Base-by-base conservation (phyloP, 1,140 invertebrate genomes). In the Lepidotrigona ventralis region DNA sequence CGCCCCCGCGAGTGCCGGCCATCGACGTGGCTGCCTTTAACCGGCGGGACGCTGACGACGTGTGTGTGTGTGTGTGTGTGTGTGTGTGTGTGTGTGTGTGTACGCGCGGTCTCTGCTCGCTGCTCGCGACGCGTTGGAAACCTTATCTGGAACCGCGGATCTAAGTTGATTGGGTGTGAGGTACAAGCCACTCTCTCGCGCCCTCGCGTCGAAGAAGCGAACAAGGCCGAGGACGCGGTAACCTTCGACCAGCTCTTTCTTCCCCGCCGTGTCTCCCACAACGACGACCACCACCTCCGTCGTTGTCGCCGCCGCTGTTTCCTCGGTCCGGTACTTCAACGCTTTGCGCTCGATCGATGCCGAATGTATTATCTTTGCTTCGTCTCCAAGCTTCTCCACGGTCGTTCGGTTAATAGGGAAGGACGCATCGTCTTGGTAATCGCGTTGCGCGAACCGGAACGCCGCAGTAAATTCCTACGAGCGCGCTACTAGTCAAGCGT, bases 101-200 rank as follows among this genome's bases (percentile, higher is more conserved):
- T 81, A 68, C 46, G 70, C 56, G 68, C 69, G 68, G 33, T n/a
- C 63, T 63, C n/a, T 39, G 8, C 6, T 26, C 53, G 63, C n/a
- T 39, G 8, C 6, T 26, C 53, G 63, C 63, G 51, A 39, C 17
- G 33, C 68, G 53, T 60, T 75, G 73, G 56, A 39, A 23, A 60
- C 77, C 90, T 93, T 93, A 93, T 93, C 93, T 93, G 89, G 88
- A 90, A 86, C 88, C 90, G 88, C 91, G 89, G 90, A 94, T 94
- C 92, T 92, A 89, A 91, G 88, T 92, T 93, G 93, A 93, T 93
- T 93, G 92, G 93, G 93, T 93, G 93, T 89, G 92, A 93, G 92
- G 91, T 93, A 93, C 93, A 93, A 93, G 92, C 81, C 89, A 90
- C 89, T 91, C 89, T 89, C 90, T 92, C 91, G 90, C 93, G 90